Base-by-base conservation (phyloP, 2,797 vertebrate species). In the Microctenopoma stevenorrisi region DNA sequence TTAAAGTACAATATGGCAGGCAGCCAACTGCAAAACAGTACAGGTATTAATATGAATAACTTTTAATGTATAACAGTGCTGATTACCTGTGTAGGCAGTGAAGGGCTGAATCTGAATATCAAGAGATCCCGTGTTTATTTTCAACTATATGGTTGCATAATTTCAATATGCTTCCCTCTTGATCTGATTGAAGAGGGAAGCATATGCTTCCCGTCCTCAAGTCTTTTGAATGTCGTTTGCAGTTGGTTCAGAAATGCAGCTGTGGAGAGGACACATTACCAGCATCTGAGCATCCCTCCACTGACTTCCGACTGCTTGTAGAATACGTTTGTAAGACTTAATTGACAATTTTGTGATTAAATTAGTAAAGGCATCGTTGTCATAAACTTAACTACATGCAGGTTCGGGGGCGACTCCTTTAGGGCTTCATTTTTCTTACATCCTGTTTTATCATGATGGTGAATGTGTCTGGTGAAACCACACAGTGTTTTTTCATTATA, bases 211-310 rank as follows among this genome's bases (percentile, higher is more conserved):
- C 68, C 60, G 57, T 62, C 57, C 44, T 83, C 64, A 64, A 64
- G 72, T 82, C 59, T 62, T 77, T 78, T 86, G 15, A 85, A 53
- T 51, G 46, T 68, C 4, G 25, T 58, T 64, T 62, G 72, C 51
- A 65, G 69, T 74, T 8, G 13, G 25, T 59, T 76, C 14, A 60
- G 64, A 51, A 73, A 76, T 77, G 71, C 82, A 87, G 84, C 85
- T 86, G 78, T 57, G 68, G 69, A 37, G 35, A 64, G 26, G 68
- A 60, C 47, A 76, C 33, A 65, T 79, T 57, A 59, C 43, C 25
- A 3, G 48, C 38, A 51, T 78, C 76, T 43, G 64, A 73, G 16
- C 60, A 33, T 44, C 16, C 43, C 48, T 68, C 55, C 13, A 3
- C 49, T 22, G 15, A 47, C 57, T 72, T 66, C 76, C 37, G 54